Evolutionary conservation across 1,140 invertebrate genomes (phyloP).

Genomic region (Formica exsecta): DNA sequence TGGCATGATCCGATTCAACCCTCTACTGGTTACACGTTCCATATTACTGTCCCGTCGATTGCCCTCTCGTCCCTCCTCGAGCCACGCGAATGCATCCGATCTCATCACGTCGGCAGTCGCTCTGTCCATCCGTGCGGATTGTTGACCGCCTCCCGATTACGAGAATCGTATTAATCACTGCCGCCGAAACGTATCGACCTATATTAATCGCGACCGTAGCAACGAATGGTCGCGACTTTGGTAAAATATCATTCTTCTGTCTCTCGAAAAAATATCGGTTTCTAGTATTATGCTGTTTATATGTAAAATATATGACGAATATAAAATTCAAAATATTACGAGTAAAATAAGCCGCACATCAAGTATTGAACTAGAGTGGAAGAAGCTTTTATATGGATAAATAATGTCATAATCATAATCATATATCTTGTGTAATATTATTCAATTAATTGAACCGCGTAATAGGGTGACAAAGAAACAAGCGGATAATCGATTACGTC

Average conservation of each 20-base stretch:
- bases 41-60: slow-evolving; percentile 72
- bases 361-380: slow-evolving; percentile 30
- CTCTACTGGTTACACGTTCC: slow-evolving; percentile 73
- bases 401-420: slow-evolving; percentile 68
- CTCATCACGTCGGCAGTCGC: slow-evolving; percentile 64
- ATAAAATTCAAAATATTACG: no score
- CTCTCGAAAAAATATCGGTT: background rate
- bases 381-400: slow-evolving; percentile 61
- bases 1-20: slow-evolving; percentile 72
- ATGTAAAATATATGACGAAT: background rate
- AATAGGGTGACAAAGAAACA: slow-evolving; percentile 70
- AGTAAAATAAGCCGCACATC: background rate
- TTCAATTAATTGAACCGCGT: slow-evolving; percentile 72
- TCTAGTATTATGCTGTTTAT: background rate
- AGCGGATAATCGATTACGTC: slow-evolving; percentile 73
- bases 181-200: slow-evolving; percentile 72
- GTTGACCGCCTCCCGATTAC: slow-evolving; percentile 80
- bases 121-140: slow-evolving; percentile 75
- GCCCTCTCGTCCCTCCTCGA: slow-evolving; percentile 69
- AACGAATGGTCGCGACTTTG: slow-evolving; percentile 10
- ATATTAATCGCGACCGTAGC: slow-evolving; percentile 65
- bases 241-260: slow-evolving; percentile 1
- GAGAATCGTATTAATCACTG: slow-evolving; percentile 83
- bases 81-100: slow-evolving; percentile 72
- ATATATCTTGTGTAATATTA: slow-evolving; percentile 59